Conservation (phyloP, 1,140 invertebrate genomes). For the Drosophila busckii region DNA sequence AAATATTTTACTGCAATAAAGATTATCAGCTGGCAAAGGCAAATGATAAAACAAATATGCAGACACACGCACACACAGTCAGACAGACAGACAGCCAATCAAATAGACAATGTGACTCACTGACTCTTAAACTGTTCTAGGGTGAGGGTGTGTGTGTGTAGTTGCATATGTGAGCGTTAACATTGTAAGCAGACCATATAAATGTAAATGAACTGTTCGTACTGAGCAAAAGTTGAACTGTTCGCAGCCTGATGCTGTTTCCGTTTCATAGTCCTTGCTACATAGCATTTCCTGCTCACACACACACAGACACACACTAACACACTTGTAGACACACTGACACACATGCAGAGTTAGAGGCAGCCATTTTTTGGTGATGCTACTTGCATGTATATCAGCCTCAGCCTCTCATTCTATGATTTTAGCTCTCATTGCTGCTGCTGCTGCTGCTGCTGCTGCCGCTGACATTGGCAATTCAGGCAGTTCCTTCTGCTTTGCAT, state of each 20-base stretch:
- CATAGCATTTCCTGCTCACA: slow-evolving; percentile 65
- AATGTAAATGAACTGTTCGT: slow-evolving; percentile 73
- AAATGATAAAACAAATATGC: slow-evolving; percentile 67
- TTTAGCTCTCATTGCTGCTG: background rate
- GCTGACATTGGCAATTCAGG: too few species aligned
- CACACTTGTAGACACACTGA: background rate
- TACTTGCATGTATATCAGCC: slow-evolving; percentile 41
- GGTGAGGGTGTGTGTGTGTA: slow-evolving; percentile 16
- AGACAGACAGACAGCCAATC: slow-evolving; percentile 33
- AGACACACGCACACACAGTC: slow-evolving; percentile 19
- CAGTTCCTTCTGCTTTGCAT: slow-evolving; percentile 53
- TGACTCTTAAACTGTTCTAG: slow-evolving; percentile 43
- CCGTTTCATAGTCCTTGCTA: slow-evolving; percentile 65
- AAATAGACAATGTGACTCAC: slow-evolving; percentile 60
- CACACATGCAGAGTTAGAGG: slow-evolving; percentile 45
- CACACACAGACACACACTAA: slow-evolving; percentile 18
- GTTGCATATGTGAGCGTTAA: slow-evolving; percentile 67
- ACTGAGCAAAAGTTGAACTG: slow-evolving; percentile 29
- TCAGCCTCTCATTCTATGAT: background rate
- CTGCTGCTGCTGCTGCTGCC: too few species aligned
- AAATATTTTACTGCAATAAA: slow-evolving; percentile 74
- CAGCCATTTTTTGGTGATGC: slow-evolving; percentile 73
- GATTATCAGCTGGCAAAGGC: slow-evolving; percentile 68
- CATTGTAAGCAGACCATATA: slow-evolving; percentile 77
- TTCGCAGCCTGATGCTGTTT: slow-evolving; percentile 67